Evolutionary conservation across 1,140 invertebrate genomes (phyloP), one percentile per base, ranked within the genome.

Genomic region (Acromyrmex charruanus): DNA sequence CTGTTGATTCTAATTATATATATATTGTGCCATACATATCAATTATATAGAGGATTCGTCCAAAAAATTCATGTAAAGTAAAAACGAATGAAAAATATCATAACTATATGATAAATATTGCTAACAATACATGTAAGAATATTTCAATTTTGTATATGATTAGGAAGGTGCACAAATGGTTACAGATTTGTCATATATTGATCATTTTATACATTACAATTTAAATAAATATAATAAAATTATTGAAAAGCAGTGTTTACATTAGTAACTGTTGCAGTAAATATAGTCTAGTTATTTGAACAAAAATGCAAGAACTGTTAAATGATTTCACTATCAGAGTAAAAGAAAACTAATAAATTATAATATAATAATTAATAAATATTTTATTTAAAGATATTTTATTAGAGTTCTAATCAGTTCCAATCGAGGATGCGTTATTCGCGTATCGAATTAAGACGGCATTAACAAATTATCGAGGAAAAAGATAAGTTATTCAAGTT

Each of bases 161-260:
- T 61, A 82, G 18, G 16, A 28, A 31, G 74, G 0, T 31, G 28
- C 44, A 44, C 39, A 61, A 72, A 72, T 72, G 25, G 5, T 74
- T 61, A 74, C 39, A 61, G 2, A 31, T 82, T 74, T 74, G 55
- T 74, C 80, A 61, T 74, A 74, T 61, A 49, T 72, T 14, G 2
- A 74, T 61, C 51, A 74, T 82, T 82, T 82, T 82, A 72, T 61
- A 82, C 59, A 77, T 25, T 44, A 82, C 61, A 71, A 55, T 58
- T 82, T 72, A 82, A 82, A 82, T 82, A 82, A 82, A 82, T 82
- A 82, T 81, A 49, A 77, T 28, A 49, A 18, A 39, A 51, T n/a
- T 61, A 82, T 74, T 74, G 14, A 82, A 35, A 82, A 71, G 9
- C 55, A 71, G 14, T 61, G 25, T 31, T 82, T 71, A 21, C 3